These are phyloP conservation scores for Cheirogaleus medius DNA, from an alignment of 2,113 vertebrate species.

Conservation along the genomic window DNA sequence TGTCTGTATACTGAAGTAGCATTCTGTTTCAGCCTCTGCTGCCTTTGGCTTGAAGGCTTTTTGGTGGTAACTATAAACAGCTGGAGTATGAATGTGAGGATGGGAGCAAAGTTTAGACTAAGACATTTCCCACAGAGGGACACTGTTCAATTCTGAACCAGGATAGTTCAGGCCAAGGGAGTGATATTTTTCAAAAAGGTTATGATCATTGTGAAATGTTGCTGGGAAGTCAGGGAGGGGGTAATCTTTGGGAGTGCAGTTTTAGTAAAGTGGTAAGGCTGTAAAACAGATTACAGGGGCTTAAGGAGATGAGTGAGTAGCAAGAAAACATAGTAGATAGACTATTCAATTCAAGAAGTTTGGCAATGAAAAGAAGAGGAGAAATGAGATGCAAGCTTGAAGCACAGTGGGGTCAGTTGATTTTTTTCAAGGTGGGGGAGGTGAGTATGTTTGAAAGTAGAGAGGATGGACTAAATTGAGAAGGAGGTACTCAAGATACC, in stretches of 20 bases:
- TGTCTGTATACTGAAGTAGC: neutral
- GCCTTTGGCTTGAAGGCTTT: neutral
- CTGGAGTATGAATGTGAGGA: neutral
- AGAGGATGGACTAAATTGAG: neutral
- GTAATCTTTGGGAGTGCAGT: neutral
- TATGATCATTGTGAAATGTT: neutral
- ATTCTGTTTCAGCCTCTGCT: neutral
- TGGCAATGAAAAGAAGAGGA: neutral
- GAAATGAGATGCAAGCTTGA: constrained; percentile 14
- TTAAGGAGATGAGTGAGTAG: neutral
- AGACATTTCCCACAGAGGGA: neutral
- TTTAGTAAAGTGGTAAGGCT: constrained; percentile 25
- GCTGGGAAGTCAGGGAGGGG: neutral
- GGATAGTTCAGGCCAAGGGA: neutral
- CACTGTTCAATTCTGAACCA: neutral
- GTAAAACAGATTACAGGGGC: neutral
- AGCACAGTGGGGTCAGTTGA: neutral
- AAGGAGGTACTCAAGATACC: neutral
- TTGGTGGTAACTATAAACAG: neutral
- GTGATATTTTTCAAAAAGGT: neutral
- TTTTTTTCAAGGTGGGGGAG: neutral
- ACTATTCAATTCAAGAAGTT: constrained; percentile 30
- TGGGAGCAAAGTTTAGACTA: neutral
- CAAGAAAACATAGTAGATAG: neutral
- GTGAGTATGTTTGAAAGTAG: neutral